phyloP scores from a whole-genome alignment of 2,113 vertebrate species.

The Oriolus oriolus region DNA sequence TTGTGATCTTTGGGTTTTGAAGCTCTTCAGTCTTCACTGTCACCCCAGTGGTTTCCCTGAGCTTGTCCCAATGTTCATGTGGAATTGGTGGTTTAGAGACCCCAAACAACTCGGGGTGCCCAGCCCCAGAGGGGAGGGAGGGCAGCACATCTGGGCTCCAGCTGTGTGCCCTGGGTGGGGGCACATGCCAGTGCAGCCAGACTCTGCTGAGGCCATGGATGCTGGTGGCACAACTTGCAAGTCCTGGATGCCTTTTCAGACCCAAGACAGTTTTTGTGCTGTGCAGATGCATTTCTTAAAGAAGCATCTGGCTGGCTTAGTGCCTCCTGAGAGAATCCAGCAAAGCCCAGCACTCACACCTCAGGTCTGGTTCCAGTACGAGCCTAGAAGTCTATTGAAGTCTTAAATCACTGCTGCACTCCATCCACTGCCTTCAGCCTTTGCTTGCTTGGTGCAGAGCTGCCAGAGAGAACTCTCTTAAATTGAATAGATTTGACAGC shows the following conservation, averaged over 20 bases:
- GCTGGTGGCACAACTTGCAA: neutral
- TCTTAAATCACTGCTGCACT: neutral
- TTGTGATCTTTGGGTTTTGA: neutral
- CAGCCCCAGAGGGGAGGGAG: neutral
- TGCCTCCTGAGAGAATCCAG: neutral
- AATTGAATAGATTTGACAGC: neutral
- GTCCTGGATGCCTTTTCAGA: neutral
- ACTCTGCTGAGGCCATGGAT: neutral
- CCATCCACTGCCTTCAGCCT: neutral
- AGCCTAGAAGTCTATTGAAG: neutral
- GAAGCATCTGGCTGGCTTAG: neutral
- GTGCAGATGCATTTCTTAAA: neutral
- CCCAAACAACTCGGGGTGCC: too few relatives aligned
- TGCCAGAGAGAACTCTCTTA: neutral
- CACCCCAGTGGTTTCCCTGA: neutral
- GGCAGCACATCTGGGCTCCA: neutral
- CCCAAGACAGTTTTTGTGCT: neutral
- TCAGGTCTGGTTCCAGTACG: neutral
- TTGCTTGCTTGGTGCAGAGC: neutral
- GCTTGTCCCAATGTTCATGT: accelerated
- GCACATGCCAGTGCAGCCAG: accelerated
- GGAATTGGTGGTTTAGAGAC: neutral
- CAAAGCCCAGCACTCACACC: neutral
- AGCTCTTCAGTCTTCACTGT: neutral
- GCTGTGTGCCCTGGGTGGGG: neutral